These are phyloP conservation scores for Ferrisia virgata DNA, from an alignment of 2,888 invertebrate genomes.

Conservation along the genomic window DNA sequence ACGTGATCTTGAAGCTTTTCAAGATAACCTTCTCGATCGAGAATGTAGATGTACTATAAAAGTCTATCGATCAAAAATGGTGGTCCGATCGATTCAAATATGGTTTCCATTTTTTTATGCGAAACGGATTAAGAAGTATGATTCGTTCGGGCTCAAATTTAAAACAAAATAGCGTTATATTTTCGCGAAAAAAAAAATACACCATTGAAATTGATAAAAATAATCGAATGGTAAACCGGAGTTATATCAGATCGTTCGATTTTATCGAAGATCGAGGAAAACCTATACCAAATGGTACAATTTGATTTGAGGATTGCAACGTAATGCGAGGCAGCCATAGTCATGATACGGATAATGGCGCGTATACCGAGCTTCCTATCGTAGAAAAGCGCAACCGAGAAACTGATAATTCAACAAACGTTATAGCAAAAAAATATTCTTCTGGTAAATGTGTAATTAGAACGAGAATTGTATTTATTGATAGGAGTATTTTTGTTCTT, in stretches of 20 bases:
- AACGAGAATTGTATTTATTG: constrained; percentile 44
- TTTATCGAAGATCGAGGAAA: too few species aligned
- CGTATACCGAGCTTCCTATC: constrained; percentile 20
- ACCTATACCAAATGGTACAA: too few species aligned
- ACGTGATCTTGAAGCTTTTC: constrained; percentile 39
- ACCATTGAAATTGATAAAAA: too few species aligned
- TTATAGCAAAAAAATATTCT: constrained; percentile 42
- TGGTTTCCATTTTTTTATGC: not conserved
- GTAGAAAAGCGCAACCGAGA: constrained; percentile 6
- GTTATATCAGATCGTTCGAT: too few species aligned
- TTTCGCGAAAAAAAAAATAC: not conserved
- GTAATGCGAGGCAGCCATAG: too few species aligned
- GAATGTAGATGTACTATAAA: not conserved
- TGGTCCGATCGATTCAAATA: not conserved
- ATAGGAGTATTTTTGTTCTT: constrained; percentile 45
- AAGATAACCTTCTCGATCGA: not conserved
- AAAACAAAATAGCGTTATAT: not conserved
- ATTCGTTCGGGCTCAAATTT: not conserved
- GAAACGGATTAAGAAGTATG: not conserved
- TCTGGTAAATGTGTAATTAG: constrained; percentile 45
- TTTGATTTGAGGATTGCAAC: too few species aligned
- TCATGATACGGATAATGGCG: too few species aligned
- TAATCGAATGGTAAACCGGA: too few species aligned
- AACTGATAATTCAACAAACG: constrained; percentile 30
- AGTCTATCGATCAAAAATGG: not conserved